These are phyloP conservation scores for Lytechinus variegatus DNA, from an alignment of 35 echinoderm and acorn worm species.

Conservation along the genomic window DNA sequence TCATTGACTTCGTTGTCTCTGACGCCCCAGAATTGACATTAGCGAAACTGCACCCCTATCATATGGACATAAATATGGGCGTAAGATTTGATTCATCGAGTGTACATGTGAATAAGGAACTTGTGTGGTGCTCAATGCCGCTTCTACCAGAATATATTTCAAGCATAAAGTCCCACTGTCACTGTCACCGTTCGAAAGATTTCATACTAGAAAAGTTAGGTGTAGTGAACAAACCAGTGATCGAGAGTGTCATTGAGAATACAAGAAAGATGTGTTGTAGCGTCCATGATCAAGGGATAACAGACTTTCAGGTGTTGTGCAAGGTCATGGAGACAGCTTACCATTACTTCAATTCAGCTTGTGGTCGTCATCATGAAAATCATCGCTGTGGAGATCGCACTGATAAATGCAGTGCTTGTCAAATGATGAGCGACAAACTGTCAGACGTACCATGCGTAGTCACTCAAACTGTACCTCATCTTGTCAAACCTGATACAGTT, in stretches of 20 bases:
- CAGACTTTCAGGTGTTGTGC: neutral
- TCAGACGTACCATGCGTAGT: neutral
- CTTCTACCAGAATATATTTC: neutral
- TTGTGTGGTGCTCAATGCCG: neutral
- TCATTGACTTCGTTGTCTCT: neutral
- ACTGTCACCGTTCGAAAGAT: neutral
- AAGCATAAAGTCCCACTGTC: neutral
- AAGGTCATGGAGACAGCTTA: neutral
- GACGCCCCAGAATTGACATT: neutral
- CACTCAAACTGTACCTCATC: neutral
- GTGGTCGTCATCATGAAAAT: neutral
- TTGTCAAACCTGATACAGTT: neutral
- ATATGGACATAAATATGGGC: neutral
- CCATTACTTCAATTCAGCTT: neutral
- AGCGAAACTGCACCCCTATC: neutral
- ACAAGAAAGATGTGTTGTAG: neutral
- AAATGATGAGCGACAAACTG: neutral
- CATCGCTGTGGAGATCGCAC: neutral
- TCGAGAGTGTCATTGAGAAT: neutral
- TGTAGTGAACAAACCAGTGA: neutral
- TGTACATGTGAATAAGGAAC: neutral
- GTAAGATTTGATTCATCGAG: neutral
- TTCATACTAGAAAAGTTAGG: neutral
- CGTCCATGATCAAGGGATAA: neutral
- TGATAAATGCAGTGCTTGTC: neutral